phyloP scores from a whole-genome alignment of 2,797 vertebrate species.

The Karalla daura region DNA sequence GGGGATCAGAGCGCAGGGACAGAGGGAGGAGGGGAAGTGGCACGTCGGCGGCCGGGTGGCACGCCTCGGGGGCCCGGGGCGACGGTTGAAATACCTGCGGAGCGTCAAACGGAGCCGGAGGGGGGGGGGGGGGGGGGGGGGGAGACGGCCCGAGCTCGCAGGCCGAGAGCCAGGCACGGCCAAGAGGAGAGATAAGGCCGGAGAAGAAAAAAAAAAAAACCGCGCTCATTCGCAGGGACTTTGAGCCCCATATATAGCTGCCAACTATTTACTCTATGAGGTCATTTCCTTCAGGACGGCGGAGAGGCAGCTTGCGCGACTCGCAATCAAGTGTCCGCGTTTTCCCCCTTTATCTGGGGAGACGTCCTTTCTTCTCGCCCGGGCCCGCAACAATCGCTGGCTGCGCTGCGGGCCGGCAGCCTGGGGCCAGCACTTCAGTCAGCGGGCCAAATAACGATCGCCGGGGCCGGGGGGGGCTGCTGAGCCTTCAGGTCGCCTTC shows the following conservation, averaged over 20 bases:
- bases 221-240: slow-evolving; percentile 68
- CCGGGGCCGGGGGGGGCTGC: slow-evolving; percentile 29
- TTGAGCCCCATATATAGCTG: slow-evolving; percentile 73
- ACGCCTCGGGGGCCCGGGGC: slow-evolving; percentile 29
- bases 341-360: slow-evolving; percentile 39
- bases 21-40: slow-evolving; percentile 4
- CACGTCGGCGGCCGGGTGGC: slow-evolving; percentile 24
- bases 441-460: slow-evolving; percentile 68
- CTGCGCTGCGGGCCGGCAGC: slow-evolving; percentile 27
- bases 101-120: slow-evolving; percentile 55
- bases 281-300: slow-evolving; percentile 75
- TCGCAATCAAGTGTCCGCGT: slow-evolving; percentile 60
- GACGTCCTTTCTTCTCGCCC: slow-evolving; percentile 49
- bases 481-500: slow-evolving; percentile 41
- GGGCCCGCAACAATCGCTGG: slow-evolving; percentile 46
- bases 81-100: slow-evolving; percentile 68
- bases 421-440: slow-evolving; percentile 45
- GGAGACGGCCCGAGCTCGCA: slow-evolving; percentile 31
- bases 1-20: neutral
- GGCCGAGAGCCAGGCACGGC: slow-evolving; percentile 35
- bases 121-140: slow-evolving; percentile 40
- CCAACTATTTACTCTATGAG: slow-evolving; percentile 80
- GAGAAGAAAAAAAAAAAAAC: slow-evolving; percentile 70
- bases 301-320: slow-evolving; percentile 55
- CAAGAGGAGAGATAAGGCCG: slow-evolving; percentile 61